Percentiles rank a stretch among this genome's conserved stretches.
Conservation (phyloP, 1,140 invertebrate genomes). For the Ceratosolen fusciceps region DNA sequence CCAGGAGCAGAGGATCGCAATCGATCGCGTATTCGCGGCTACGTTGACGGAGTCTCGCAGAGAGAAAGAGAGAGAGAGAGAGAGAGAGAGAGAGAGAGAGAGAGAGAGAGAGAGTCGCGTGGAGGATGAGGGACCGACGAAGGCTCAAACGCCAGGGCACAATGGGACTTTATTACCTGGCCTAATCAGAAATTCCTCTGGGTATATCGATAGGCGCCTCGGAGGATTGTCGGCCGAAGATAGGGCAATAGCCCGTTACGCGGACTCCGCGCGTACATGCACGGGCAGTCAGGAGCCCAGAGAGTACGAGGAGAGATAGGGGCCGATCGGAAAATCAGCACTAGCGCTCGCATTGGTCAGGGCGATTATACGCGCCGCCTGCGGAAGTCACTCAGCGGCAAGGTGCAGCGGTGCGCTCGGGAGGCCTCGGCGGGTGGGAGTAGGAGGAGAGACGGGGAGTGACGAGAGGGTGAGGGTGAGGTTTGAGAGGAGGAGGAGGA, state of each 20-base stretch:
- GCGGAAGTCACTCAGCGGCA: slow-evolving; percentile 26
- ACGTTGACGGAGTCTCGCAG: no score
- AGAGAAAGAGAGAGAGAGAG: no score
- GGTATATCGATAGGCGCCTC: no score
- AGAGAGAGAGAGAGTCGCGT: no score
- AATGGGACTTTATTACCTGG: no score
- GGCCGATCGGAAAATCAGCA: slow-evolving; percentile 35
- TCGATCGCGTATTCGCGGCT: no score
- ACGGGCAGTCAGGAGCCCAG: slow-evolving; percentile 13
- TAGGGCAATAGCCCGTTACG: slow-evolving; percentile 33
- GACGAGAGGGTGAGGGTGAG: neutral
- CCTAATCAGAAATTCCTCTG: no score
- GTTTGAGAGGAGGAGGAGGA: neutral
- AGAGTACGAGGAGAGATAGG: no score
- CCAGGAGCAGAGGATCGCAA: no score
- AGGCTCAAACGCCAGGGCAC: no score
- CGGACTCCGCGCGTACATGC: slow-evolving; percentile 10
- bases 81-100: no score
- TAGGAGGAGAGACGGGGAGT: neutral
- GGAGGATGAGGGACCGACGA: no score
- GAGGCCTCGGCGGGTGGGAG: neutral
- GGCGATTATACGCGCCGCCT: slow-evolving; percentile 50
- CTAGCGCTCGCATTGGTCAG: slow-evolving; percentile 9
- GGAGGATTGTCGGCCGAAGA: neutral
- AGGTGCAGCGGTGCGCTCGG: neutral